phyloP scores from a whole-genome alignment of 2,113 vertebrate genomes.

The Phylloscopus whistleri region DNA sequence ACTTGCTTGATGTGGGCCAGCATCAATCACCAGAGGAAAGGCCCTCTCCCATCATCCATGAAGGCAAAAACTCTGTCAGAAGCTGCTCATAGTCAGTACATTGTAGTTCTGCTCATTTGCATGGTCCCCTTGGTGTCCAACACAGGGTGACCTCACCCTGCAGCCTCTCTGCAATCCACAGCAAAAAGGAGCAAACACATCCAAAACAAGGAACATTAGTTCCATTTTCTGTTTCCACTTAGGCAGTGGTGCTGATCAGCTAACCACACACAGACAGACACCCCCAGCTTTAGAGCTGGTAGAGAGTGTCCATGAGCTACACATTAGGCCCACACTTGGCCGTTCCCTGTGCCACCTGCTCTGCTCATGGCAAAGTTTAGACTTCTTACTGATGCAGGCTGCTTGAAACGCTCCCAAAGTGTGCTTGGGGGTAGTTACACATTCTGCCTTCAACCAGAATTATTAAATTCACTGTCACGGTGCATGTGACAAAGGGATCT shows the following conservation, averaged over 20 bases:
- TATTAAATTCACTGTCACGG: neutral
- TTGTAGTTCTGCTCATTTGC: neutral
- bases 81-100: neutral
- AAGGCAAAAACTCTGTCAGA: neutral
- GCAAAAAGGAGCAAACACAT: neutral
- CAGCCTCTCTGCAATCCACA: neutral
- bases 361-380: neutral
- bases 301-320: neutral
- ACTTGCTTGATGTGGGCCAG: neutral
- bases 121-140: neutral
- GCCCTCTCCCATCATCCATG: neutral
- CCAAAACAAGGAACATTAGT: neutral
- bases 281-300: neutral
- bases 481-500: neutral
- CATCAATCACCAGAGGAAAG: neutral
- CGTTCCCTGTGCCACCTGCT: neutral
- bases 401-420: accelerated
- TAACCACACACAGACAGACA: neutral
- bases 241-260: neutral
- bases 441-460: neutral
- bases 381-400: neutral
- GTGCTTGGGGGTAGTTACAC: accelerated
- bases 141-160: neutral
- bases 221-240: neutral
- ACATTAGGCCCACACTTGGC: neutral